These are phyloP conservation scores for Molanna angustata DNA, from an alignment of 2,888 invertebrate species.

Conservation along the genomic window DNA sequence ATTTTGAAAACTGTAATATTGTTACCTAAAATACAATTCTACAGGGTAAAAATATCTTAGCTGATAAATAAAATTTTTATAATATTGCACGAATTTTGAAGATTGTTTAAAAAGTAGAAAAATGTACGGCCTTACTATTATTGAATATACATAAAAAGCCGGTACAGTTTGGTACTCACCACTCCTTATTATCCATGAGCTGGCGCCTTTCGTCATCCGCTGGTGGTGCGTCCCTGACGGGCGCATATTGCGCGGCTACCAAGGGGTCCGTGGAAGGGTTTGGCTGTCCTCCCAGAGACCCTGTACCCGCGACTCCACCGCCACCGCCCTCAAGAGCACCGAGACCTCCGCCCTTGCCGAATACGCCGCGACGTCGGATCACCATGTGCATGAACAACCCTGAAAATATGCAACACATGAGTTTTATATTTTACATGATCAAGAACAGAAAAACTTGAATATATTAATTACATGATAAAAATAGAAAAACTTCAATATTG, in stretches of 20 bases:
- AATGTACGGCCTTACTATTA: no score
- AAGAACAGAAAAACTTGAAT: no score
- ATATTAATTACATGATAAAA: no score
- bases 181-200: slow-evolving; percentile 75
- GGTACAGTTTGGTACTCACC: slow-evolving; percentile 58
- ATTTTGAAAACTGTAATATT: no score
- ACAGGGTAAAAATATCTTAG: no score
- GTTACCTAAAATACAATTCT: no score
- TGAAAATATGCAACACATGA: slow-evolving; percentile 1
- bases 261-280: slow-evolving; percentile 75
- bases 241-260: slow-evolving; percentile 73
- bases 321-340: slow-evolving; percentile 52
- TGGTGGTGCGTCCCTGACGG: slow-evolving; percentile 70
- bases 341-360: slow-evolving; percentile 35
- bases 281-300: slow-evolving; percentile 59
- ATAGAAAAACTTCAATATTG: no score
- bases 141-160: no score
- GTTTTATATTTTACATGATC: no score
- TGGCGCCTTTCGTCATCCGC: slow-evolving; percentile 69
- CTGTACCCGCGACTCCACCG: slow-evolving; percentile 47
- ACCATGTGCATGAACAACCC: slow-evolving; percentile 23
- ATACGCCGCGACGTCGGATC: slow-evolving; percentile 35
- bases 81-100: no score
- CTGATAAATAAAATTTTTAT: no score
- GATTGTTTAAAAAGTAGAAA: no score